These are phyloP conservation scores for Diaphora mendica DNA, from an alignment of 2,888 invertebrate species.

Conservation along the genomic window DNA sequence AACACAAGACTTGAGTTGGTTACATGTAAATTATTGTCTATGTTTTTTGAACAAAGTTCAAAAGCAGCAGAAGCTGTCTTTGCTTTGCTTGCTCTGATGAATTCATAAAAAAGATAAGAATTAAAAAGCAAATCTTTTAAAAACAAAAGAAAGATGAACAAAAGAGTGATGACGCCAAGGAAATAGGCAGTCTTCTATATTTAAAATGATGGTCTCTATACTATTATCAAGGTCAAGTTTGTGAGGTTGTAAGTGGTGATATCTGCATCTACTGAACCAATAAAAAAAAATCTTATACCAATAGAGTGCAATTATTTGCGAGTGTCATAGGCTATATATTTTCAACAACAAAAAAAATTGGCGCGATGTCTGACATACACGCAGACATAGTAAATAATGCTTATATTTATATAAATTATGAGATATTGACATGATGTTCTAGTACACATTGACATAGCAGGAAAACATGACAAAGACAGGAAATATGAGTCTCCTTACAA, in stretches of 20 bases:
- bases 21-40: not conserved
- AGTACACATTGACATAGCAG: not conserved
- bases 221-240: no score
- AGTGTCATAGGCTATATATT: no score
- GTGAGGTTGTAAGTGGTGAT: no score
- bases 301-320: no score
- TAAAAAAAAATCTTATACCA: no score
- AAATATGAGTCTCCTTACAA: not conserved
- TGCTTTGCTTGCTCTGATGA: not conserved
- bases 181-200: not conserved
- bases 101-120: not conserved
- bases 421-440: not conserved
- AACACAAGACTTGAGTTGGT: not conserved
- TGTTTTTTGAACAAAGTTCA: not conserved
- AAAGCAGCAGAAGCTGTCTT: not conserved
- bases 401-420: not conserved
- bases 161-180: not conserved
- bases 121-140: not conserved
- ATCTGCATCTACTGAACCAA: no score
- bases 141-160: not conserved
- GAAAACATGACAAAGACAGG: conserved; percentile 5
- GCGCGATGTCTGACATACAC: no score
- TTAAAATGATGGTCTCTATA: not conserved
- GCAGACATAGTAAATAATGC: not conserved
- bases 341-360: no score